These are phyloP conservation scores for Varanus komodoensis DNA, from an alignment of 2,113 vertebrate genomes.

Conservation along the genomic window DNA sequence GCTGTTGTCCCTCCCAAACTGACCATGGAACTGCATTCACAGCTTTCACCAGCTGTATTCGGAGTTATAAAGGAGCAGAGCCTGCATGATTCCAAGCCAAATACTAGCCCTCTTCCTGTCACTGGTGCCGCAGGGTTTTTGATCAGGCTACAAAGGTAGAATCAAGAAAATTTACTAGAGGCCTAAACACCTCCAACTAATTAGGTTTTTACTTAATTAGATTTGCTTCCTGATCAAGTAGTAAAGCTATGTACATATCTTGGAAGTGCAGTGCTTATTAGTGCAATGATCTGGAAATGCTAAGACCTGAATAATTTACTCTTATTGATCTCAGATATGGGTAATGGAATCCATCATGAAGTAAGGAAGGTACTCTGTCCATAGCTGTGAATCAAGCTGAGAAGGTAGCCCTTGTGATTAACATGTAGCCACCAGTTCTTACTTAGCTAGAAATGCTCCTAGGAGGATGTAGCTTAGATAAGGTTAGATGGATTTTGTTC, in stretches of 20 bases:
- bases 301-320: constrained; percentile 18
- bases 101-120: not conserved
- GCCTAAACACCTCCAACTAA: constrained; percentile 32
- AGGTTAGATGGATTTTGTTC: too few relatives aligned
- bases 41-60: not conserved
- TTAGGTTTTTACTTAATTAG: constrained; percentile 60
- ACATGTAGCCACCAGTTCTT: not conserved
- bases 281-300: not conserved
- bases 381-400: not conserved
- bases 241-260: constrained; percentile 4
- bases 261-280: not conserved
- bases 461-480: not conserved
- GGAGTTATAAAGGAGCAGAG: not conserved
- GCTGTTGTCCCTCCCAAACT: not conserved
- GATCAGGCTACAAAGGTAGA: not conserved
- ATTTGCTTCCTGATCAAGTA: constrained; percentile 15
- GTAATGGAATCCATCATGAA: not conserved
- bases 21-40: not conserved
- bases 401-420: not conserved
- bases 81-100: not conserved
- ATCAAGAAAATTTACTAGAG: not conserved
- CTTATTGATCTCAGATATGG: not conserved
- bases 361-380: not conserved
- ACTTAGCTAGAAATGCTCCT: not conserved
- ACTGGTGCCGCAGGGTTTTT: not conserved